phyloP scores from a whole-genome alignment of 2,888 invertebrate species.

The Drosophila koepferae region DNA sequence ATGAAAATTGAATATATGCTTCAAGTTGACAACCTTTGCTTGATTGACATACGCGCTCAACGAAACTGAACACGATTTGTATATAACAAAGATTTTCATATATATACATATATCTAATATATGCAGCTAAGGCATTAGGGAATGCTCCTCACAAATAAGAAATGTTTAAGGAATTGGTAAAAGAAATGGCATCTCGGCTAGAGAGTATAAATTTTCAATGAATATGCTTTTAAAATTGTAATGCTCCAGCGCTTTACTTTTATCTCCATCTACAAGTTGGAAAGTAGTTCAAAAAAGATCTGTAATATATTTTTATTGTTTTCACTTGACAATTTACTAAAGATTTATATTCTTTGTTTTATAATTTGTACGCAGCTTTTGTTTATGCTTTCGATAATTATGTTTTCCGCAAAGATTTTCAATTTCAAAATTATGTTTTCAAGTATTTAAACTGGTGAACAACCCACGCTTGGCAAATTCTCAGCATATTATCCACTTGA shows the following conservation, averaged over 20 bases:
- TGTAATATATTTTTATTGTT: not conserved
- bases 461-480: conserved; percentile 9
- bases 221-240: too few relatives aligned
- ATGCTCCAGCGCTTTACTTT: too few relatives aligned
- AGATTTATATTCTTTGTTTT: not conserved
- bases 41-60: not conserved
- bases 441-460: not conserved
- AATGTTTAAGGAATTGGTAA: too few relatives aligned
- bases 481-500: conserved; percentile 11
- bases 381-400: not conserved
- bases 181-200: too few relatives aligned
- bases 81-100: not conserved
- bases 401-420: conserved; percentile 1
- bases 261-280: not conserved
- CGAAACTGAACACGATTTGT: not conserved
- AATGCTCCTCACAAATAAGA: too few relatives aligned
- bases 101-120: not conserved
- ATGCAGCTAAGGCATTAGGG: too few relatives aligned
- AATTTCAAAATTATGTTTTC: not conserved
- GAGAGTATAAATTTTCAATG: too few relatives aligned
- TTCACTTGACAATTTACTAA: not conserved
- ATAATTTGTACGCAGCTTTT: not conserved
- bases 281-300: not conserved
- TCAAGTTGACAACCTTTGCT: conserved; percentile 3
- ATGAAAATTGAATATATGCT: conserved; percentile 7